Evolutionary conservation across 2,113 vertebrate genomes (phyloP), one percentile per base, ranked within the genome.

Genomic region (Corynorhinus townsendii): DNA sequence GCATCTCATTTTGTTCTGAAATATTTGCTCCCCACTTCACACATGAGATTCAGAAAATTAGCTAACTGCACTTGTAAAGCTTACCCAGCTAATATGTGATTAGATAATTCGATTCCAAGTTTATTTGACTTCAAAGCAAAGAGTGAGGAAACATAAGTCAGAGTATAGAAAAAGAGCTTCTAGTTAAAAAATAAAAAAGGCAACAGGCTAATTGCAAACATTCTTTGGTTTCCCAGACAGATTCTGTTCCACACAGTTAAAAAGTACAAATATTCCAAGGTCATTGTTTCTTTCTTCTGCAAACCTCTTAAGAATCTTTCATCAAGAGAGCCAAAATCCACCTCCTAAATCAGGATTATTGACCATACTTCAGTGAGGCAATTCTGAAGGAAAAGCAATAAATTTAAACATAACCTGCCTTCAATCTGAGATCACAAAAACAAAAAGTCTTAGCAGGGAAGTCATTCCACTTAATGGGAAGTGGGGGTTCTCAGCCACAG

Each of bases 301-400:
- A 95, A 95, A 80, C 91, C 75, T 86, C 62, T 88, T 79, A 84
- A 84, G 24, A 89, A 72, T 43, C 28, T 54, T 91, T 30, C 62
- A 90, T 76, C 14, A 38, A 54, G 52, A 66, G 38, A 90, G 54
- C 54, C 47, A 82, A 86, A 85, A 52, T 76, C 35, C 1, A 72
- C 52, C 30, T 71, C 56, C 69, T 75, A 79, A 77, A 62, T 94
- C 49, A 24, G 7, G 24, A 92, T 89, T 79, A 79, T 45, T 40
- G 86, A 52, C 8, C 69, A 40, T 33, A 49, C 20, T 75, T 76
- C 20, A 5, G 30, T 84, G 38, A 80, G 38, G 28, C 59, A 38
- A 76, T 62, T 22, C 22, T 11, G 24, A 82, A 97, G 33, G 52
- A 45, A 90, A 93, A 92, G 81, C 47, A 85, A 75, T 81, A 68